Conservation (phyloP, 2,797 vertebrate species). For the Loriculus beryllinus region DNA sequence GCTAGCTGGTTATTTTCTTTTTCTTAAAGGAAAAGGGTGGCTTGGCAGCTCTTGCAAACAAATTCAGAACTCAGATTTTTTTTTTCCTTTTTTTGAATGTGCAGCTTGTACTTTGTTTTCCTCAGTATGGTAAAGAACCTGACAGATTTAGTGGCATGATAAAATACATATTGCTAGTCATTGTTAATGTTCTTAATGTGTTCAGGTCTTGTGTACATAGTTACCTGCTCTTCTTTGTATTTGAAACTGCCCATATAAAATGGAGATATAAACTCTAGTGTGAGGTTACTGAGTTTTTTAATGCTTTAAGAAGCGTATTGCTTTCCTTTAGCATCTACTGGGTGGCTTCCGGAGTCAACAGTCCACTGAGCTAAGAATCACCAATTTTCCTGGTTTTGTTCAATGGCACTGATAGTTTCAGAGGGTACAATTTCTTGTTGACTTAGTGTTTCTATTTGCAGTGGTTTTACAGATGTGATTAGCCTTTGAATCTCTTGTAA, state of each 20-base stretch:
- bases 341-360: conserved; percentile 1
- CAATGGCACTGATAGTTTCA: neutral
- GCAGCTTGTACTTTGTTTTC: neutral
- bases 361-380: neutral
- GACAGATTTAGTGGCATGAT: neutral
- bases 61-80: neutral
- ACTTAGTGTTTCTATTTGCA: neutral
- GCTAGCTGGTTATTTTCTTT: neutral
- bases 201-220: neutral
- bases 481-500: neutral
- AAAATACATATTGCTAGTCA: neutral
- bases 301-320: neutral
- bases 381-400: neutral
- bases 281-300: neutral
- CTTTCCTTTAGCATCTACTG: neutral
- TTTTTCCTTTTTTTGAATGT: neutral
- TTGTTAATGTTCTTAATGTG: neutral
- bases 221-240: neutral
- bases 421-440: neutral
- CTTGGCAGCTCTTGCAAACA: neutral
- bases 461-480: neutral
- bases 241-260: neutral
- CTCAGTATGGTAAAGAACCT: neutral
- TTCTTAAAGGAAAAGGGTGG: neutral
- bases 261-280: neutral